Evolutionary conservation across 2,797 vertebrate species (phyloP), one percentile per base, ranked within the genome.

Genomic region (Bryconaethiops microstoma): DNA sequence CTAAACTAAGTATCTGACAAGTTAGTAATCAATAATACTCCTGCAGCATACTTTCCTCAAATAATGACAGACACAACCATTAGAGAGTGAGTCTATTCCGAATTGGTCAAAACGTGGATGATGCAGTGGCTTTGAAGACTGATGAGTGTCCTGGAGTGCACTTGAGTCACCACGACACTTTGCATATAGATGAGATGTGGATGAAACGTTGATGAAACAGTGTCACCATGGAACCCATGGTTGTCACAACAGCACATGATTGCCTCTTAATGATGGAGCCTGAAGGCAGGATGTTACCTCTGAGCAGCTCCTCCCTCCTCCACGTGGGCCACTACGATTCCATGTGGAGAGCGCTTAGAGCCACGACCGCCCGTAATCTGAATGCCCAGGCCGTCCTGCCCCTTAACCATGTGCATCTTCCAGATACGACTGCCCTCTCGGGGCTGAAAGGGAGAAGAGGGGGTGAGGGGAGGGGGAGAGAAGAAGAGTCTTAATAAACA

Each of bases 361-460:
- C 97, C 97, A 57, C 96, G 95, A 59, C 98, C 98, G 67, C 97
- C 98, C 0, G 96, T 98, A 84, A 99, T 98, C 92, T 99, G 96
- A 90, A 99, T 96, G 72, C 97, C 98, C 85, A 99, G 92, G 57
- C 97, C 97, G 0, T 97, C 96, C 0, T 93, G 91, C 48, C 96
- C 96, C 86, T 99, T 99, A 91, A 97, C 90, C 92, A 99, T 96
- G 84, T 97, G 95, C 97, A 99, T 98, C 95, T 97, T 99, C 98
- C 98, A 99, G 91, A 99, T 96, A 81, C 93, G 95, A 89, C 94
- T 95, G 54, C 95, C 94, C 86, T 98, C 96, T 87, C 93, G 89
- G 72, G 82, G 89, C 97, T 99, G 88, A 84, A 68, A 39, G 23
- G n/a, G n/a, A 81, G 45, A 80, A 69, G n/a, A 14, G n/a, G 19